Conservation (phyloP, 2,888 invertebrate genomes). For the Sturmia bella region DNA sequence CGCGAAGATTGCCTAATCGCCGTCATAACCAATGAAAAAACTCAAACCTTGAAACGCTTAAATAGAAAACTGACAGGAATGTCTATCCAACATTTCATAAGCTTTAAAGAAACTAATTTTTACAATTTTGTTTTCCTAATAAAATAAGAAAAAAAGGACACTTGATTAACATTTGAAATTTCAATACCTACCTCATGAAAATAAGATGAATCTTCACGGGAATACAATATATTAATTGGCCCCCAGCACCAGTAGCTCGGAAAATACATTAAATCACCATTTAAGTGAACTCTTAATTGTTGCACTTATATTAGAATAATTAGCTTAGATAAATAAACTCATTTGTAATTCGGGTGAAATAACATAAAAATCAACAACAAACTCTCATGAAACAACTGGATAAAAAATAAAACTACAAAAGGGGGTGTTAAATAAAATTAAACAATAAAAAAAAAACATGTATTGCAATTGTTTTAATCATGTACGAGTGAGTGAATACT, state of each 20-base stretch:
- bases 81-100: no score
- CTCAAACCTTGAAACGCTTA: no score
- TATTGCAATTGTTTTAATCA: constrained; percentile 40
- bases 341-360: constrained; percentile 36
- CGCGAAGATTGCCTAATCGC: no score
- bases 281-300: constrained; percentile 36
- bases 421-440: constrained; percentile 41
- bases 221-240: neutral
- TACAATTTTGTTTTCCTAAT: no score
- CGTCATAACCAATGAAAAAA: no score
- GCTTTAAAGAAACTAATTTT: no score
- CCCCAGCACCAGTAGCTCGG: neutral
- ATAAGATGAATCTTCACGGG: no score
- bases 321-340: constrained; percentile 49
- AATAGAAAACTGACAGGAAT: no score
- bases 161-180: no score
- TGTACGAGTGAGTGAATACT: constrained; percentile 3
- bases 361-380: constrained; percentile 14
- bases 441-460: neutral
- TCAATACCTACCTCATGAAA: no score
- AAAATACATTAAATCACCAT: neutral
- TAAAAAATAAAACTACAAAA: neutral
- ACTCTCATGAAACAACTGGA: constrained; percentile 2
- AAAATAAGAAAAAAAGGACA: no score
- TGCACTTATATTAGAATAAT: constrained; percentile 50